phyloP scores from a whole-genome alignment of 2,113 vertebrate genomes.

The Acanthisitta chloris region DNA sequence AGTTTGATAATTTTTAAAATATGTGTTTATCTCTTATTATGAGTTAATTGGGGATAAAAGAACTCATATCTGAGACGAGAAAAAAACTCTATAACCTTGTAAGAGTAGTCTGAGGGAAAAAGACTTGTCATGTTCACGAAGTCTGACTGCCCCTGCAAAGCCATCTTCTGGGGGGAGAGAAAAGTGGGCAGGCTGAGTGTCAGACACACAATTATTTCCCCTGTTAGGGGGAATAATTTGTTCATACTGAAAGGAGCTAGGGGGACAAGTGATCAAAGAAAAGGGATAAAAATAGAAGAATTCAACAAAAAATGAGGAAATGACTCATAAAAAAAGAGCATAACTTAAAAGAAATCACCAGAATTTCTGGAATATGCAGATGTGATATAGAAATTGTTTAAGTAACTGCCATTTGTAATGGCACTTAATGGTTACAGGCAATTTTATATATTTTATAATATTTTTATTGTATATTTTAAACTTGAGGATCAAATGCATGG shows the following conservation, averaged over 20 bases:
- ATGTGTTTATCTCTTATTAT: not conserved
- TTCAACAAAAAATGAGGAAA: not conserved
- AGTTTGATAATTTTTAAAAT: not conserved
- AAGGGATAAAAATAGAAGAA: not conserved
- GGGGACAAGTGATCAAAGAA: not conserved
- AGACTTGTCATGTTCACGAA: not conserved
- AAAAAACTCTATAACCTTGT: not conserved
- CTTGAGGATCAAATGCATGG: not conserved
- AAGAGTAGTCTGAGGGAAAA: not conserved
- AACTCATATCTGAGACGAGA: not conserved
- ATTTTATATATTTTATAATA: not conserved
- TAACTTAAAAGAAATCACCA: not conserved
- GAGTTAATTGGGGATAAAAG: not conserved
- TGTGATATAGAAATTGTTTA: not conserved
- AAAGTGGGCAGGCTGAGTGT: not conserved
- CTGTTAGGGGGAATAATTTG: not conserved
- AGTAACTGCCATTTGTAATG: not conserved
- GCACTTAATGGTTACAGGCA: not conserved
- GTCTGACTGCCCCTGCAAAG: not conserved
- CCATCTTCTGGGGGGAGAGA: not conserved
- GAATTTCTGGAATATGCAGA: not conserved
- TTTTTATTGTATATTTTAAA: not conserved
- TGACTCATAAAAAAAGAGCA: not conserved
- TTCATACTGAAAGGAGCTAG: not conserved
- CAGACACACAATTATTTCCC: too few species aligned